Conservation (phyloP, 2,888 invertebrate genomes). For the Pandemis corylana region DNA sequence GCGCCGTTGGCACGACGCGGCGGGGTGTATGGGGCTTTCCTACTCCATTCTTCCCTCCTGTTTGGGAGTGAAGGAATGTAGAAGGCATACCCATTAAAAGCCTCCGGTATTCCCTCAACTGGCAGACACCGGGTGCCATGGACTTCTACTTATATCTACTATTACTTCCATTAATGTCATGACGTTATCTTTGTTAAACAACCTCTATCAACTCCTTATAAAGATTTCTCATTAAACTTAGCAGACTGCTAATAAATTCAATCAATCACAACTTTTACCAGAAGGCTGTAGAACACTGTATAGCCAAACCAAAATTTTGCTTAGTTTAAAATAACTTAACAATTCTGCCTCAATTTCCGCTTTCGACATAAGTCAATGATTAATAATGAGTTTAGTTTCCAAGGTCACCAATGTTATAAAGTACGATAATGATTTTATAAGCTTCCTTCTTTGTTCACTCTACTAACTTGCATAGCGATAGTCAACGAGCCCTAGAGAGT, state of each 20-base stretch:
- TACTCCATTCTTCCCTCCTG: too few relatives aligned
- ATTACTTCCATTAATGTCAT: not conserved
- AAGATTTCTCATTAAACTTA: constrained; percentile 18
- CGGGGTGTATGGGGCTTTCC: too few relatives aligned
- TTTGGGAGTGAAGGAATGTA: too few relatives aligned
- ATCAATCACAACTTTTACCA: constrained; percentile 16
- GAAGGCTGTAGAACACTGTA: not conserved
- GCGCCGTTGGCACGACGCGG: too few relatives aligned
- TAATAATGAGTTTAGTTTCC: not conserved
- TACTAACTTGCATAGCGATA: not conserved
- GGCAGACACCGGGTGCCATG: too few relatives aligned
- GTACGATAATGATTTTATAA: not conserved
- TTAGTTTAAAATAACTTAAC: not conserved
- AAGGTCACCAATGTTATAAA: not conserved
- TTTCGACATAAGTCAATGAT: not conserved
- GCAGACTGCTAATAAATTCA: not conserved
- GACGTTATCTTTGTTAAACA: not conserved
- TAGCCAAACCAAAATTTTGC: not conserved
- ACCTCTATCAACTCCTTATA: not conserved
- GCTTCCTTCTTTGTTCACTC: not conserved
- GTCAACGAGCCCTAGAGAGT: not conserved
- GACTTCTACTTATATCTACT: not conserved
- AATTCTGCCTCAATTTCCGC: not conserved
- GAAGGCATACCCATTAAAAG: too few relatives aligned
- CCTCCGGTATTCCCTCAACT: too few relatives aligned